These are phyloP conservation scores for Odontesthes bonariensis DNA, from an alignment of 2,113 vertebrate species.

Conservation along the genomic window DNA sequence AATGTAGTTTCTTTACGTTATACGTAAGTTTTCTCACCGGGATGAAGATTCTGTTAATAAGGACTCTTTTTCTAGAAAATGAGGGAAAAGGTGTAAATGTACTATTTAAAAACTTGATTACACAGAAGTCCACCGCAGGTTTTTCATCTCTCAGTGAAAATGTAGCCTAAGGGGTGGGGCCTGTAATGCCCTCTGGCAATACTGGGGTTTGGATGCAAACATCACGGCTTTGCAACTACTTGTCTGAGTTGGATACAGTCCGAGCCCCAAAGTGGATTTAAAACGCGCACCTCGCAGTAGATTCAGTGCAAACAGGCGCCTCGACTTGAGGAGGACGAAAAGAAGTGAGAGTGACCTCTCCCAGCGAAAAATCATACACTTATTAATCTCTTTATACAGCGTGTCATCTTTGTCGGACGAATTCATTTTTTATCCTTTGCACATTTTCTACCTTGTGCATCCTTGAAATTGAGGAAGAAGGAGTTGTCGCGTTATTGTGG, in stretches of 20 bases:
- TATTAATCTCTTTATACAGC: too few relatives aligned
- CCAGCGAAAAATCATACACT: constrained; percentile 7
- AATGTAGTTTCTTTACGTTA: neutral
- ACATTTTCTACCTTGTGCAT: constrained; percentile 20
- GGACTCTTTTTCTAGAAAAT: neutral
- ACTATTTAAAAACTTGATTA: constrained; percentile 12
- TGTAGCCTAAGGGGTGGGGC: constrained; percentile 70
- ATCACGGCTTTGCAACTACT: constrained; percentile 60
- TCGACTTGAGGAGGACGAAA: constrained; percentile 29
- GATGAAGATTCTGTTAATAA: neutral
- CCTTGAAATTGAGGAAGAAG: neutral
- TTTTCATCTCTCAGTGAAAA: constrained; percentile 64
- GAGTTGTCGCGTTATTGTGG: constrained; percentile 21
- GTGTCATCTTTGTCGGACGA: too few relatives aligned
- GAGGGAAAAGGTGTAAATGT: neutral
- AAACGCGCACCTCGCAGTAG: constrained; percentile 64
- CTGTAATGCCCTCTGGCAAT: constrained; percentile 66
- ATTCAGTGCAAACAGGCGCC: constrained; percentile 38
- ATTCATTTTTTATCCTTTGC: neutral
- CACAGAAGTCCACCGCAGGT: constrained; percentile 63
- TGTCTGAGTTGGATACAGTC: constrained; percentile 74
- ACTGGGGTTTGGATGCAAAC: constrained; percentile 76
- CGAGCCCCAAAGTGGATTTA: constrained; percentile 76
- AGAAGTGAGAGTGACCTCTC: constrained; percentile 17
- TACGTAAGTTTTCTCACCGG: neutral